phyloP scores from a whole-genome alignment of 1,140 invertebrate species.

The Dysdera silvatica region DNA sequence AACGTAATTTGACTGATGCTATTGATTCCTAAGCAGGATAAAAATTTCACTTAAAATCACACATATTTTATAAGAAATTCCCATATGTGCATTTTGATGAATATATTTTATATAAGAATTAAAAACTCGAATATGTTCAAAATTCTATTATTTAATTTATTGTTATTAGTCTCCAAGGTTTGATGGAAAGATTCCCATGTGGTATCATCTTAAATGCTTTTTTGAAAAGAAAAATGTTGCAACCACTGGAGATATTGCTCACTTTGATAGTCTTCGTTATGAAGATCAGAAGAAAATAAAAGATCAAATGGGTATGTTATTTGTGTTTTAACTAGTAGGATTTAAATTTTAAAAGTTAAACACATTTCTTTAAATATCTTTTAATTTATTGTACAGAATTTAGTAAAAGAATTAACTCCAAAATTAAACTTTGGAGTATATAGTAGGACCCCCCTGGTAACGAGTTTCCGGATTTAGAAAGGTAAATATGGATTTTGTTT shows the following conservation, averaged over 20 bases:
- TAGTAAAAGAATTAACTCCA: not conserved
- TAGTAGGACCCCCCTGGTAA: not conserved
- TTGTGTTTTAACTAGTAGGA: too few relatives aligned
- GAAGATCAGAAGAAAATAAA: slow-evolving; percentile 79
- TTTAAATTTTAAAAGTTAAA: not conserved
- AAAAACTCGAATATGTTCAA: too few relatives aligned
- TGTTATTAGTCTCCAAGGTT: slow-evolving; percentile 76
- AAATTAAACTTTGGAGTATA: not conserved
- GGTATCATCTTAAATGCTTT: slow-evolving; percentile 86
- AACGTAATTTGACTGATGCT: too few relatives aligned
- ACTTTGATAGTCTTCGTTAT: slow-evolving; percentile 69
- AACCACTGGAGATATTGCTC: slow-evolving; percentile 65
- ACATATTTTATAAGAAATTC: too few relatives aligned
- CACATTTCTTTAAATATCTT: not conserved
- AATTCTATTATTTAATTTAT: slow-evolving; percentile 38
- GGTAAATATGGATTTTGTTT: too few relatives aligned
- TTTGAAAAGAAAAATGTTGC: slow-evolving; percentile 70
- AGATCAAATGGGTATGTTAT: slow-evolving; percentile 24
- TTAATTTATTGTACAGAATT: not conserved
- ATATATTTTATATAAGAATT: too few relatives aligned
- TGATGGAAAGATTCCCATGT: slow-evolving; percentile 81
- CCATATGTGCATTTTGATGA: too few relatives aligned
- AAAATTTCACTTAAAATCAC: too few relatives aligned
- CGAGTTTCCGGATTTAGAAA: too few relatives aligned
- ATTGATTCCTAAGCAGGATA: too few relatives aligned